Evolutionary conservation across 2,113 vertebrate species (phyloP).

Genomic region (Syngnathus floridae): DNA sequence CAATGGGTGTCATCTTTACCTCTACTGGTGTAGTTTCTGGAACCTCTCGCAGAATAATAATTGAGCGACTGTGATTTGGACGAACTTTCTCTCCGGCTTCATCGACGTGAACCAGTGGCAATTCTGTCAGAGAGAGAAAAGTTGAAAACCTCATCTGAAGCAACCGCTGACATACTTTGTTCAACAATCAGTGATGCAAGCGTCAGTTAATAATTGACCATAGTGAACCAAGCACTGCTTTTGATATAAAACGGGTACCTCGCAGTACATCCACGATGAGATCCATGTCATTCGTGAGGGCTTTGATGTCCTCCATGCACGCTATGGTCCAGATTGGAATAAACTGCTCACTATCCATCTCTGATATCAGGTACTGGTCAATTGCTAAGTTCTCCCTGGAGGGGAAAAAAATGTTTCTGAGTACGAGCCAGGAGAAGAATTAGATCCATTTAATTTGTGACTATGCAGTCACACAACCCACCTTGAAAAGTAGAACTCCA

Average conservation of each 20-base stretch:
- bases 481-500: conserved; percentile 96
- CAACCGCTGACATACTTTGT: background rate
- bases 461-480: conserved; percentile 36
- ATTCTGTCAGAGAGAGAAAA: conserved; percentile 67
- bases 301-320: conserved; percentile 94
- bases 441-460: no score
- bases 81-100: conserved; percentile 92
- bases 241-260: conserved; percentile 46
- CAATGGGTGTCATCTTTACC: conserved; percentile 61
- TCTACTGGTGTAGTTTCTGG: conserved; percentile 92
- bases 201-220: background rate
- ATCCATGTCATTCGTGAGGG: conserved; percentile 86
- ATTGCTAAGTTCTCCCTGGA: conserved; percentile 91
- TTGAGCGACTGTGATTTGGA: conserved; percentile 95
- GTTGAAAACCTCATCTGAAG: background rate
- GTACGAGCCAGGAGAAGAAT: background rate
- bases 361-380: conserved; percentile 96
- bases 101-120: conserved; percentile 94
- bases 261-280: conserved; percentile 89
- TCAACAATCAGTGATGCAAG: background rate
- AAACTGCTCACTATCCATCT: conserved; percentile 98
- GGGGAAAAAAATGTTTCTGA: background rate
- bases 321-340: conserved; percentile 94
- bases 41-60: conserved; percentile 94
- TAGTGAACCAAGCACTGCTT: background rate